Evolutionary conservation across 2,113 vertebrate species (phyloP).

Genomic region (Sinocyclocheilus anophthalmus): DNA sequence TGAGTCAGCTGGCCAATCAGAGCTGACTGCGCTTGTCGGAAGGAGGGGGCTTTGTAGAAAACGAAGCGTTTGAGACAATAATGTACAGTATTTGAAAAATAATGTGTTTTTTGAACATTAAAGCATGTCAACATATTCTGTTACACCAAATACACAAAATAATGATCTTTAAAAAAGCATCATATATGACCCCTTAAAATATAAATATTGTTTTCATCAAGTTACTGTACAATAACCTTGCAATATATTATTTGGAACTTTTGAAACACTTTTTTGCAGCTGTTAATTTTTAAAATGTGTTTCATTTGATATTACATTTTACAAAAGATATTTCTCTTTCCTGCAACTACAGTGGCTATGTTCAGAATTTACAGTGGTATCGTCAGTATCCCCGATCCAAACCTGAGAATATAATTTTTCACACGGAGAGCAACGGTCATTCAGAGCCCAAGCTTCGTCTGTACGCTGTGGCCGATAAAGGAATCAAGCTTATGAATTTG

Average conservation of each 20-base stretch:
- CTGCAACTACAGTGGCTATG: constrained; percentile 21
- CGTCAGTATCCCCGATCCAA: constrained; percentile 20
- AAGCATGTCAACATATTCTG: too few species aligned
- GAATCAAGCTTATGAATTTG: constrained; percentile 23
- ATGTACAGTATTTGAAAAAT: too few species aligned
- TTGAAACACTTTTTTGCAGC: not conserved
- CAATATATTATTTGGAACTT: too few species aligned
- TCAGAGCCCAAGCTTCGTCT: constrained; percentile 24
- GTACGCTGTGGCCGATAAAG: not conserved
- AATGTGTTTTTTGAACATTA: too few species aligned
- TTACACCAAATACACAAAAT: too few species aligned
- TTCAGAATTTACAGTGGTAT: constrained; percentile 19
- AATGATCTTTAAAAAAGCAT: too few species aligned
- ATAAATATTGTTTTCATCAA: not conserved
- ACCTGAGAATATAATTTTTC: not conserved
- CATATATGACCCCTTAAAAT: too few species aligned
- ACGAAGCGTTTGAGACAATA: too few species aligned
- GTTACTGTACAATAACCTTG: not conserved
- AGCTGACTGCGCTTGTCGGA: too few species aligned
- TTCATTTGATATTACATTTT: not conserved
- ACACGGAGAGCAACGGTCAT: not conserved
- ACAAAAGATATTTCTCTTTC: not conserved
- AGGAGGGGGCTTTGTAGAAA: too few species aligned
- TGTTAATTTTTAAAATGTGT: not conserved
- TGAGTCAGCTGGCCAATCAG: too few species aligned